A percentile compares a stretch with the other conserved stretches of the same genome.
Evolutionary conservation across 1,140 invertebrate species (phyloP).

Genomic region (Rhagoletis pomonella): DNA sequence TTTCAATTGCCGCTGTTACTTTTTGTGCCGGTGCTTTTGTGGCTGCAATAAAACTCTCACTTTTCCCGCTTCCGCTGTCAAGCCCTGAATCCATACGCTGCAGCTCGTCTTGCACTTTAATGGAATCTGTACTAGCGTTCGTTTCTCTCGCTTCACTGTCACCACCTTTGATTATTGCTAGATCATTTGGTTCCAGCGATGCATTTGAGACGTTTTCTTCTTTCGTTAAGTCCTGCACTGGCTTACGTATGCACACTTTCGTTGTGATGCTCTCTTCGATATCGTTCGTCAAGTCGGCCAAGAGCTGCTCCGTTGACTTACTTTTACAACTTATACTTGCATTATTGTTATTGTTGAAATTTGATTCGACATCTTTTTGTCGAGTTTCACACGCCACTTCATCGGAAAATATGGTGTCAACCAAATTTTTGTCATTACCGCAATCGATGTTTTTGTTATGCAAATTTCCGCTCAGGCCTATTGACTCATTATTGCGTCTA

Average conservation of each 20-base stretch:
- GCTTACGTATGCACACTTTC: constrained; percentile 70
- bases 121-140: not conserved
- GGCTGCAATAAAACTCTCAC: not conserved
- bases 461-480: constrained; percentile 65
- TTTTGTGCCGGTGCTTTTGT: constrained; percentile 15
- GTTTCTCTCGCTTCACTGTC: not conserved
- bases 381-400: not conserved
- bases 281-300: constrained; percentile 66
- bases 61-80: not conserved
- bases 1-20: not conserved
- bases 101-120: not conserved
- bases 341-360: constrained; percentile 34
- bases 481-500: constrained; percentile 61
- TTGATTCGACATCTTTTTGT: not conserved
- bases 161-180: constrained; percentile 36
- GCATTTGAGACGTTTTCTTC: constrained; percentile 14
- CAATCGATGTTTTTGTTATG: constrained; percentile 39
- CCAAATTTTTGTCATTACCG: constrained; percentile 40
- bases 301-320: constrained; percentile 66
- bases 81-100: not conserved
- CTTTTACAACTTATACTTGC: constrained; percentile 61
- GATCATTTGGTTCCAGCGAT: constrained; percentile 9
- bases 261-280: constrained; percentile 69
- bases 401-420: not conserved
- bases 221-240: constrained; percentile 64